Evolutionary conservation across 2,113 vertebrate species (phyloP).

Genomic region (Pelmatolapia mariae): DNA sequence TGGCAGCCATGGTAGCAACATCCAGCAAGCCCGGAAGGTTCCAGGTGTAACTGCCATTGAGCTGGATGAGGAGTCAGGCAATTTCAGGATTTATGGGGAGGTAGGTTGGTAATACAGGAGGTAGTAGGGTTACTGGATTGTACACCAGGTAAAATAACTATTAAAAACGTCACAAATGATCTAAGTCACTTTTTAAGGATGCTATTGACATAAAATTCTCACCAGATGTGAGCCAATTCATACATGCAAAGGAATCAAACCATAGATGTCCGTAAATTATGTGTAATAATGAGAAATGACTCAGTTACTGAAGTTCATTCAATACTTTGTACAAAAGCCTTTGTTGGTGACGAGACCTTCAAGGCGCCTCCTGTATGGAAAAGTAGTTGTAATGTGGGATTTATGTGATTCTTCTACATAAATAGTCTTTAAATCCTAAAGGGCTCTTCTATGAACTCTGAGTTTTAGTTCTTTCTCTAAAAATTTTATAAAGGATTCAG

Average conservation of each 20-base stretch:
- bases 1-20: conserved; percentile 88
- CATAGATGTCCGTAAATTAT: background rate
- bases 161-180: background rate
- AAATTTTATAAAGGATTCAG: background rate
- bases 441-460: background rate
- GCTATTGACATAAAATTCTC: background rate
- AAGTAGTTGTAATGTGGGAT: background rate
- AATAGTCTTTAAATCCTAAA: background rate
- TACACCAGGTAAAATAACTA: background rate
- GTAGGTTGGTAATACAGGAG: conserved; percentile 35
- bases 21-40: conserved; percentile 88
- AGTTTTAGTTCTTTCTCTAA: background rate
- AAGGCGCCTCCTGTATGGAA: background rate
- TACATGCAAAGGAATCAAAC: background rate
- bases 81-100: conserved; percentile 89
- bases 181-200: background rate
- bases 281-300: background rate
- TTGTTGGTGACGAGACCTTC: background rate
- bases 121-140: background rate
- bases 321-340: background rate
- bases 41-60: conserved; percentile 85
- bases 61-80: conserved; percentile 84
- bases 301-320: background rate
- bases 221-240: background rate
- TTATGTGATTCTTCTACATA: background rate